Evolutionary conservation across 2,797 vertebrate genomes (phyloP), one percentile per base, ranked within the genome.

Genomic region (Poeciliopsis presidionis): DNA sequence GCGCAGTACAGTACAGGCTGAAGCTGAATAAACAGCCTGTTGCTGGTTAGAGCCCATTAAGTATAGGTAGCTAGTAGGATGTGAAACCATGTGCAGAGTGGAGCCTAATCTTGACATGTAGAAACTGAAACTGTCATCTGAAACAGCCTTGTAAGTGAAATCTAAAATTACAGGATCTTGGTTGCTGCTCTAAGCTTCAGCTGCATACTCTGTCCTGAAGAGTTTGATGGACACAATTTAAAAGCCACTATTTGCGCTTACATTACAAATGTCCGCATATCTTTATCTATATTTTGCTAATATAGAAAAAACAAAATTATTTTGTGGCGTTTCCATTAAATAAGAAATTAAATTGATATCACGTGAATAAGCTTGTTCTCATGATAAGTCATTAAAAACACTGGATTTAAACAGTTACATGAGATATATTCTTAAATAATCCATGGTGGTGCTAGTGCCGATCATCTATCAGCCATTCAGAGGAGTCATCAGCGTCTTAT

Each of bases 81-180:
- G 84, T 94, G 91, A 95, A 94, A 94, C 88, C 79, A 53, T 67
- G 79, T 74, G 51, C 85, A 76, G 30, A 20, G 46, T 65, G 46
- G 81, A 59, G 76, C 69, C 57, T 51, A 3, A 81, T 81, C 59
- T 87, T 41, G 43, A 83, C 80, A 70, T 81, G 65, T 71, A 85
- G 86, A 91, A 90, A 93, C 81, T 84, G 82, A 93, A 87, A 91
- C 89, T 55, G 89, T 91, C 86, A 93, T 84, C 81, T 83, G 87
- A 94, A 92, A 91, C 87, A 89, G 81, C 78, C 77, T 63, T 59
- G 80, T 77, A 89, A 90, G 85, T 89, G 93, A 94, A 95, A 95
- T 93, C 74, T 75, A 83, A 94, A 85, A 82, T 88, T 67, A 51
- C 78, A 86, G 83, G 82, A 87, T 84, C 72, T 73, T 1, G 6